A percentile compares a stretch with the other conserved stretches of the same genome.
phyloP scores from a whole-genome alignment of 64 coral and sea anemone species.

The Montipora sp. region DNA sequence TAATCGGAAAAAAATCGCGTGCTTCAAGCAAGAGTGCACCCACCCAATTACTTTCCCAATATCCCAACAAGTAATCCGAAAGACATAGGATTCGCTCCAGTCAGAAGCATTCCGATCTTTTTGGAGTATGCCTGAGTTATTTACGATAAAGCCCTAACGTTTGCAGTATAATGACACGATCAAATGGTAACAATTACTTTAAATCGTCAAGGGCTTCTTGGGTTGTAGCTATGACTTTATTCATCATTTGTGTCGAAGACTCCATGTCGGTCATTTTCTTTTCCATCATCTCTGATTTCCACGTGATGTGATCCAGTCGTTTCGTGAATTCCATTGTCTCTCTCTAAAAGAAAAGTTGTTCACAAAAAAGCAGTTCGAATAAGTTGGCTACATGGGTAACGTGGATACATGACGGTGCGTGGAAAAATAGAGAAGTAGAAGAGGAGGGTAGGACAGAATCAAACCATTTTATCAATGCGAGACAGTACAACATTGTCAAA shows the following conservation, averaged over 20 bases:
- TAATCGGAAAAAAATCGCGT: no score
- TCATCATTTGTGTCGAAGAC: constrained; percentile 87
- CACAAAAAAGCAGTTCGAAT: neutral
- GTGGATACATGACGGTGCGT: no score
- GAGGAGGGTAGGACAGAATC: neutral
- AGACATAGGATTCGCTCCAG: no score
- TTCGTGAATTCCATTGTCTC: constrained; percentile 83
- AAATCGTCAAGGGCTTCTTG: constrained; percentile 74
- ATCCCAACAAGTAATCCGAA: no score
- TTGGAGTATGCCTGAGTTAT: no score
- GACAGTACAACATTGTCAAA: no score
- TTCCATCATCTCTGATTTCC: constrained; percentile 97
- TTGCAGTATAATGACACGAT: no score
- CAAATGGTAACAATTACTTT: constrained; percentile 43
- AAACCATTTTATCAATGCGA: neutral
- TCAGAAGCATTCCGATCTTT: no score
- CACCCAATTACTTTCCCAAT: no score
- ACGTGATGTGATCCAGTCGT: constrained; percentile 92
- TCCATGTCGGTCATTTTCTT: constrained; percentile 96
- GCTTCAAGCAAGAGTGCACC: no score
- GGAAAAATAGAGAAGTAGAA: neutral
- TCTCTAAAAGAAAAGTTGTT: constrained; percentile 27
- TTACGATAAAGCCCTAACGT: no score
- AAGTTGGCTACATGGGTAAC: no score
- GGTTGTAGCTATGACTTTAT: constrained; percentile 72